phyloP scores from a whole-genome alignment of 2,888 invertebrate genomes.

The Muscina levida region DNA sequence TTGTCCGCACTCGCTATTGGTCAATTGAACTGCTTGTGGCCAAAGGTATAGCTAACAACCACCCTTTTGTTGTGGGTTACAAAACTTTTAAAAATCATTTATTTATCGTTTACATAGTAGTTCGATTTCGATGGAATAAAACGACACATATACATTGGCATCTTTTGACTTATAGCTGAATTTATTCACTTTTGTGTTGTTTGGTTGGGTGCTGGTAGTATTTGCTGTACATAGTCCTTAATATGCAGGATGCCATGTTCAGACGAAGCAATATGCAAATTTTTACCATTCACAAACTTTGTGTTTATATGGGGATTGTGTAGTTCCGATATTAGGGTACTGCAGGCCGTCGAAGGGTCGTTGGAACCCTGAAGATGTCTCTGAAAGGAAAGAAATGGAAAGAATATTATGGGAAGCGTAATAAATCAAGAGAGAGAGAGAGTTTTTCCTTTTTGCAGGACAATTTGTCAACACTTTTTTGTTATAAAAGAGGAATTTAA shows the following conservation, averaged over 20 bases:
- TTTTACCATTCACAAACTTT: slow-evolving; percentile 80
- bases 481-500: too few relatives aligned
- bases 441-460: too few relatives aligned
- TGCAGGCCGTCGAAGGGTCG: slow-evolving; percentile 83
- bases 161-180: background rate
- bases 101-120: slow-evolving; percentile 23
- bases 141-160: background rate
- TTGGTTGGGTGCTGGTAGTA: slow-evolving; percentile 2
- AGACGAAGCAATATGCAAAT: slow-evolving; percentile 80
- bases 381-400: slow-evolving; percentile 62
- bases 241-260: slow-evolving; percentile 75
- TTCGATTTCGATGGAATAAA: background rate
- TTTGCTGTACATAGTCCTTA: slow-evolving; percentile 70
- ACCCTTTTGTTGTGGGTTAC: background rate
- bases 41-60: background rate
- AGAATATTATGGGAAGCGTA: background rate
- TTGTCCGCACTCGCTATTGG: background rate
- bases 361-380: slow-evolving; percentile 78
- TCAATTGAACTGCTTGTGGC: background rate
- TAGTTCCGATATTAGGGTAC: slow-evolving; percentile 82
- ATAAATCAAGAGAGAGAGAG: too few relatives aligned
- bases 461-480: too few relatives aligned
- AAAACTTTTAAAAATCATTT: slow-evolving; percentile 34
- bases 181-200: background rate
- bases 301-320: slow-evolving; percentile 82